Percentiles rank a stretch among this genome's conserved stretches.
Conservation (phyloP, 2,113 vertebrate genomes). For the Campylomormyrus tamandua region DNA sequence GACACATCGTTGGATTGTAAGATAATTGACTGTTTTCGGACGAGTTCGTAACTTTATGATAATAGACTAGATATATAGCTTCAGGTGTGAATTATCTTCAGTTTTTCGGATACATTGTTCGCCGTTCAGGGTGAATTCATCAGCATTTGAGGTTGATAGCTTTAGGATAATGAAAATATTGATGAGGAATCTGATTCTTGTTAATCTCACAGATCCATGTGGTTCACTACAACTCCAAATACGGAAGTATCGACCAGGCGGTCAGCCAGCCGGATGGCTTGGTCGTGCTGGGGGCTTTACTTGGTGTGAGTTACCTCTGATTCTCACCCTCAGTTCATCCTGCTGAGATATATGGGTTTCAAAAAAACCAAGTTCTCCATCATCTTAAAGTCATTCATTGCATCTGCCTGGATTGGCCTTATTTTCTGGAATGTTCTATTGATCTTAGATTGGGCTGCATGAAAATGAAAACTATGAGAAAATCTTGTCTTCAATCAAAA, state of each 20-base stretch:
- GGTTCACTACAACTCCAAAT: conserved; percentile 52
- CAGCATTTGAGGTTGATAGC: not conserved
- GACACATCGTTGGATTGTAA: not conserved
- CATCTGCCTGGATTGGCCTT: not conserved
- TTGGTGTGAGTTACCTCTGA: conserved; percentile 32
- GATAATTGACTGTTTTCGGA: not conserved
- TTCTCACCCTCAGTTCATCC: not conserved
- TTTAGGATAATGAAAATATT: not conserved
- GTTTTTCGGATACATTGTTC: not conserved
- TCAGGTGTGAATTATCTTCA: not conserved
- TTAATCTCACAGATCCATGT: conserved; percentile 39
- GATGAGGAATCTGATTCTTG: not conserved
- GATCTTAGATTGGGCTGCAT: conserved; percentile 42
- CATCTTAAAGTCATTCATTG: not conserved
- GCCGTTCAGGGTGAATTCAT: not conserved
- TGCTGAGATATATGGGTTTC: not conserved
- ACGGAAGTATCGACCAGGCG: conserved; percentile 35
- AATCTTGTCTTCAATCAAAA: conserved; percentile 38
- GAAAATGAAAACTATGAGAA: conserved; percentile 52
- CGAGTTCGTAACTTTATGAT: not conserved
- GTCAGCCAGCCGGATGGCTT: conserved; percentile 41
- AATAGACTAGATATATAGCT: not conserved
- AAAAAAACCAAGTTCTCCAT: not conserved
- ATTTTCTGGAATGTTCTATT: conserved; percentile 5
- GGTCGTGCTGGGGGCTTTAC: conserved; percentile 43